Evolutionary conservation across 2,888 invertebrate genomes (phyloP), one percentile per base, ranked within the genome.

Genomic region (Lochmaea capreae): DNA sequence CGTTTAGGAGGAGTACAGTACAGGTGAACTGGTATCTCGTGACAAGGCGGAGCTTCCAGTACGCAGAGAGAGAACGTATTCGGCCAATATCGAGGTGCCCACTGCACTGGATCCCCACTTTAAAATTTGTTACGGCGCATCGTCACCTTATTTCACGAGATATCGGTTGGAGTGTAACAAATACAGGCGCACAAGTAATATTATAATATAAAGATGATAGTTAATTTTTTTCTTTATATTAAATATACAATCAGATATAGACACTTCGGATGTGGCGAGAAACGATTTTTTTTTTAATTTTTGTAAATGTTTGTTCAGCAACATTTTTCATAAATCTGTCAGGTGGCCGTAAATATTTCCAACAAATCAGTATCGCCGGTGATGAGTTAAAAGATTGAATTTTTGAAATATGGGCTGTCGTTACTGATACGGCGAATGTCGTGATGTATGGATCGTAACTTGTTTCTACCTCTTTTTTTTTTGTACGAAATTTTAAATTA

Each of bases 381-480:
- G 81, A 83, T 81, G 83, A 82, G 82, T 81, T 83, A 82, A 83
- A 82, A 83, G 81, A 83, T 83, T 83, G 82, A 82, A 83, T 82
- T 81, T 83, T 81, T 83, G 82, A 82, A 81, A 81, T 81, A 83
- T 80, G 75, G 79, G 79, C 73, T 58, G 49, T 69, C 65, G 58
- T 6, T 43, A 6, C 65, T 61, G 65, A 69, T 69, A 73, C 54
- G 69, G 69, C 69, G 49, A 73, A 65, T 69, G 73, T 65, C 57
- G 10, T 73, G 73, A 73, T 73, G 16, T 39, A 73, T 61, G 69
- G 65, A 26, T 52, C 8, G 6, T 46, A 18, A 59, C 52, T 69
- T 69, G 73, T 73, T 73, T 73, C 58, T 65, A 65, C 69, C 43
- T 54, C 65, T 18, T 67, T 72, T 67, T 67, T 68, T 67, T 33